Percentiles rank a stretch among this genome's conserved stretches.
Conservation (phyloP, 2,888 invertebrate genomes). For the Cheilosia impressa region DNA sequence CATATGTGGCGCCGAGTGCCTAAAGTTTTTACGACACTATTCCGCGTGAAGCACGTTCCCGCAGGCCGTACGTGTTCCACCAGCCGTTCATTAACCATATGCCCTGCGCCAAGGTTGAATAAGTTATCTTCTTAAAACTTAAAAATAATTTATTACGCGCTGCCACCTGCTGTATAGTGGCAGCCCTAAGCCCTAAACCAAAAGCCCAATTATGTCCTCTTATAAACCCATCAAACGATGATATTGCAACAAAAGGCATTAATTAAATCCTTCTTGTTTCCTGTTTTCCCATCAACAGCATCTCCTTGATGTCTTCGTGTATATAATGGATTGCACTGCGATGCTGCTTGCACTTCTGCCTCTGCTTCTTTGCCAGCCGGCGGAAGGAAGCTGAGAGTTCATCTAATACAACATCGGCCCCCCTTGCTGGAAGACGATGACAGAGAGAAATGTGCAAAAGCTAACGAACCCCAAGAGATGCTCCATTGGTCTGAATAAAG, state of each 20-base stretch:
- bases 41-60: constrained; percentile 5
- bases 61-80: neutral
- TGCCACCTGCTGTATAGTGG: neutral
- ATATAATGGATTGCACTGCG: constrained; percentile 34
- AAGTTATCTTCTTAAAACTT: constrained; percentile 27
- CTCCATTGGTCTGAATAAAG: constrained; percentile 48
- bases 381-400: constrained; percentile 64
- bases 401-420: constrained; percentile 27
- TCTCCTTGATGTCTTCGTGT: constrained; percentile 41
- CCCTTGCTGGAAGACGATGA: constrained; percentile 8
- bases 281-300: constrained; percentile 49
- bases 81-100: neutral
- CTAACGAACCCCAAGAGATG: constrained; percentile 58
- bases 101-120: constrained; percentile 17
- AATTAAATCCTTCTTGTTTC: constrained; percentile 65
- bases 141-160: constrained; percentile 13
- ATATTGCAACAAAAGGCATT: constrained; percentile 55
- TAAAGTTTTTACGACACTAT: neutral
- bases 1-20: too few relatives aligned
- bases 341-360: constrained; percentile 11
- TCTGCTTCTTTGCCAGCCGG: neutral
- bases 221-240: constrained; percentile 45
- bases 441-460: constrained; percentile 23
- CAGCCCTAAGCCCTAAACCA: constrained; percentile 1
- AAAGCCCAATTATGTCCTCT: constrained; percentile 15